phyloP scores from a whole-genome alignment of 2,888 invertebrate genomes.

The Archaeoteleia sp. region DNA sequence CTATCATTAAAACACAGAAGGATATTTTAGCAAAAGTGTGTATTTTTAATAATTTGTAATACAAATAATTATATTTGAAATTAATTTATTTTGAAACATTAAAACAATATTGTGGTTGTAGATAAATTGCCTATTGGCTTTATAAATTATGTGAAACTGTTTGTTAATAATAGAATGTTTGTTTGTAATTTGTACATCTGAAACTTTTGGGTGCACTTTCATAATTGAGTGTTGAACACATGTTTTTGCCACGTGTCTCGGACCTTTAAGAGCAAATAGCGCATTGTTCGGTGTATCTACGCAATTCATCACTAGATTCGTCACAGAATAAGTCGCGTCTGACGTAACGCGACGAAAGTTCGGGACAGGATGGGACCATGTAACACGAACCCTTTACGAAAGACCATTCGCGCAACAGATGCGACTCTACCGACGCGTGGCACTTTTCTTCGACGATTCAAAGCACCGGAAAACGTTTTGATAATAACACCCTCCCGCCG shows the following conservation, averaged over 20 bases:
- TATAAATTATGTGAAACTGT: no score
- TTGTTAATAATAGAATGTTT: no score
- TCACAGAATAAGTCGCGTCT: constrained; percentile 32
- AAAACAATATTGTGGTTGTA: no score
- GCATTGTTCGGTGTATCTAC: constrained; percentile 11
- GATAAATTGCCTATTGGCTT: no score
- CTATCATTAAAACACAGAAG: no score
- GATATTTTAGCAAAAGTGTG: no score
- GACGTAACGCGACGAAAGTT: constrained; percentile 42
- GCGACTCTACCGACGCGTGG: constrained; percentile 61
- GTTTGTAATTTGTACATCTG: no score
- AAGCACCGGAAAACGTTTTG: constrained; percentile 61
- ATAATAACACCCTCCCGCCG: constrained; percentile 37
- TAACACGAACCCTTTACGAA: constrained; percentile 65
- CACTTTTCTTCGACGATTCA: constrained; percentile 48
- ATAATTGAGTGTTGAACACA: background rate
- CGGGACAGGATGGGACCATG: constrained; percentile 52
- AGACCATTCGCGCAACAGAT: constrained; percentile 66
- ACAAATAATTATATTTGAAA: no score
- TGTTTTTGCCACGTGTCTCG: background rate
- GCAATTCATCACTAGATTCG: constrained; percentile 25
- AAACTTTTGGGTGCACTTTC: background rate
- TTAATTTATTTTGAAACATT: no score
- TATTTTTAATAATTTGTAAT: no score
- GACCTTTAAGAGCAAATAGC: background rate